Evolutionary conservation across 2,113 vertebrate genomes (phyloP), one percentile per base, ranked within the genome.

Genomic region (Plectropomus leopardus): DNA sequence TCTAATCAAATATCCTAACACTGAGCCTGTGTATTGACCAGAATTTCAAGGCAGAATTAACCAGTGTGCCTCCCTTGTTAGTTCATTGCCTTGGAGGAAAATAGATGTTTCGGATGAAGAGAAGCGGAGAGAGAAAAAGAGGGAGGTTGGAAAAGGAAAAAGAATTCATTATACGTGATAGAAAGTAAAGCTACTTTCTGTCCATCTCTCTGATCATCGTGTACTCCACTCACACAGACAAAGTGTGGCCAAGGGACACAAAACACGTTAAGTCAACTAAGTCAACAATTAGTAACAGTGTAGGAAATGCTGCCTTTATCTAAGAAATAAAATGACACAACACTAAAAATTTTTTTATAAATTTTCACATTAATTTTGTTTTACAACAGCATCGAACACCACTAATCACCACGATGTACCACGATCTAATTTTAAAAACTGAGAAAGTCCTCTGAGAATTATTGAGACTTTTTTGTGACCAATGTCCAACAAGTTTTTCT

Each of bases 1-100:
- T 81, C 78, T 85, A 89, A 90, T 90, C 85, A 90, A 88, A 87
- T 87, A 88, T 88, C 76, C 57, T 64, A 74, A 87, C 73, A 59
- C 72, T 66, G 61, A 66, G 72, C 54, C 59, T 16, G 64, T 47
- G 84, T 81, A 91, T 89, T 90, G 85, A 91, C 72, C 60, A 80
- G 68, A 72, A 84, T 89, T 77, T 89, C 44, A 73, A 76, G 61
- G 72, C 26, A 85, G 72, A 86, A 87, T 86, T 88, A 89, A 79
- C 71, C 36, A 80, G 58, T 54, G 63, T 67, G 78, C 40, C 57
- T 70, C 34, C 36, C 60, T 85, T 85, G 86, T 85, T 90, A 78
- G 84, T 65, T 72, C 54, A 54, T n/a, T 80, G 67, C 53, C 72
- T 70, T 61, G 15, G 53, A 75, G 72, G 76, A 86, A 88, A 91